Conservation (phyloP, 2,113 vertebrate genomes). For the Labrus mixtus region DNA sequence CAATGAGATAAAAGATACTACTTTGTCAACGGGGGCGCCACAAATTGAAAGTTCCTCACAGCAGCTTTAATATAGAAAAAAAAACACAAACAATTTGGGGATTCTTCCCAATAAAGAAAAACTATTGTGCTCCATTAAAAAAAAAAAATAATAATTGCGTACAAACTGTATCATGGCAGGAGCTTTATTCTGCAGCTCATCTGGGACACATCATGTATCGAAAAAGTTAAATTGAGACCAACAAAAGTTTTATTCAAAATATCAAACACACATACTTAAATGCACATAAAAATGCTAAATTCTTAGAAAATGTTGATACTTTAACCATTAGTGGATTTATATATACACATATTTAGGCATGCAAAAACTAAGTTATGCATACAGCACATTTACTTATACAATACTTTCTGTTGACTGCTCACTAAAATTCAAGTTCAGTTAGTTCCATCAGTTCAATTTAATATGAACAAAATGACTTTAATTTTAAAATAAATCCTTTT, state of each 20-base stretch:
- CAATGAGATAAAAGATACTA: no score
- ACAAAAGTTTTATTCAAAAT: neutral
- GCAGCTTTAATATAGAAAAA: no score
- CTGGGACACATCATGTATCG: no score
- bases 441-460: slow-evolving; percentile 24
- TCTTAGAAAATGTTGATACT: no score
- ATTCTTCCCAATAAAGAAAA: neutral
- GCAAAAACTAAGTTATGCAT: slow-evolving; percentile 25
- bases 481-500: neutral
- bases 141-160: no score
- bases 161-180: neutral
- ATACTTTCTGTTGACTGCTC: neutral
- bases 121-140: no score
- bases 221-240: no score
- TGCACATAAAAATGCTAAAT: neutral
- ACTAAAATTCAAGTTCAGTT: slow-evolving; percentile 26
- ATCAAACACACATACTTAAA: neutral
- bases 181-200: no score
- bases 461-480: neutral
- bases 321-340: slow-evolving; percentile 29
- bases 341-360: slow-evolving; percentile 26
- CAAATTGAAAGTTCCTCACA: no score
- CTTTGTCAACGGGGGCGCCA: no score
- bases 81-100: no score
- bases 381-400: neutral